A percentile compares a stretch with the other conserved stretches of the same genome.
These are phyloP conservation scores for Tylochromis polylepis DNA, from an alignment of 2,113 vertebrate species.

Conservation along the genomic window DNA sequence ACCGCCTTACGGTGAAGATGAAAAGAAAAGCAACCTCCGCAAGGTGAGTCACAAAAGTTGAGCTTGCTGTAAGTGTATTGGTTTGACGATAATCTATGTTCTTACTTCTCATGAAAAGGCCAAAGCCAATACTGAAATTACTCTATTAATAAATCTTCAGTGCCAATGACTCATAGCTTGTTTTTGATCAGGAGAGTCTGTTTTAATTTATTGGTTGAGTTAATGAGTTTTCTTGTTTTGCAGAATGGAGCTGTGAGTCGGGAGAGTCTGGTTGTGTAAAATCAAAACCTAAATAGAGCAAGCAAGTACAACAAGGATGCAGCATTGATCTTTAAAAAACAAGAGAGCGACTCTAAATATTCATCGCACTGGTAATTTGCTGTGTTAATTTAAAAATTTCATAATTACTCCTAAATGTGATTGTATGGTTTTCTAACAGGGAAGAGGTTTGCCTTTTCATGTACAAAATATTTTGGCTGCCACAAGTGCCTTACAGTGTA, in stretches of 20 bases:
- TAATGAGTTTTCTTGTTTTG: constrained; percentile 4
- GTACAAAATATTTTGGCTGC: constrained; percentile 58
- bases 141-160: neutral
- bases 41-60: constrained; percentile 66
- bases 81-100: neutral
- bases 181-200: neutral
- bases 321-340: neutral
- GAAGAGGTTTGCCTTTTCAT: constrained; percentile 17
- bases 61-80: neutral
- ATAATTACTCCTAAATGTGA: neutral
- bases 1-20: constrained; percentile 77
- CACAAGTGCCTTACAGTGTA: constrained; percentile 70
- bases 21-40: constrained; percentile 79
- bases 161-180: neutral
- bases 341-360: constrained; percentile 37
- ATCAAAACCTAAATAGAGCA: neutral
- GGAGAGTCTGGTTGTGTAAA: constrained; percentile 86
- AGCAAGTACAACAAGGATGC: neutral
- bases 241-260: constrained; percentile 87
- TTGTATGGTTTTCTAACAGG: neutral
- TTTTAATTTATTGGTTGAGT: neutral
- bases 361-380: neutral
- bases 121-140: neutral
- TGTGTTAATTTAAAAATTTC: constrained; percentile 1
- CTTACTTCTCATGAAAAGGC: neutral